Evolutionary conservation across 2,888 invertebrate genomes (phyloP), one percentile per base, ranked within the genome.

Genomic region (Orchesellides sinensis): DNA sequence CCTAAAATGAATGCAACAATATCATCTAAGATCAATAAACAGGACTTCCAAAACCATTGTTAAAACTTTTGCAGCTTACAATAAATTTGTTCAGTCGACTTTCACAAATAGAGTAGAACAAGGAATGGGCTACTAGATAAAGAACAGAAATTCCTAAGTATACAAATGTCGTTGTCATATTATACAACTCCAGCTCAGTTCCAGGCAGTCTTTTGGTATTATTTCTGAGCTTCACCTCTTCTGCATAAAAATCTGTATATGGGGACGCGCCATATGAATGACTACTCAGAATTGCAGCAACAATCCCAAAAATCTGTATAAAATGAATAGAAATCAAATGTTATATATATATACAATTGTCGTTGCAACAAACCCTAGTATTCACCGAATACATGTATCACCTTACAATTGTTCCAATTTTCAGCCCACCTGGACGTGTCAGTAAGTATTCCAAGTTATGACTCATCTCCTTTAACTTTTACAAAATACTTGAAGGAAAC

Each of bases 11-110:
- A 2, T 5, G 10, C 2, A 40, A 40, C 2, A 40, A 40, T n/a
- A n/a, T n/a, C n/a, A n/a, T n/a, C n/a, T n/a, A n/a, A n/a, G n/a
- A n/a, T n/a, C n/a, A n/a, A n/a, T n/a, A n/a, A n/a, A n/a, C n/a
- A n/a, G n/a, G n/a, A n/a, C n/a, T 2, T 8, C 10, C 40, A 40
- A 40, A 40, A 5, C 10, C 10, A 32, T 32, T 32, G 32, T 32
- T 6, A 10, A 32, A 32, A 32, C 6, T 6, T 32, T 32, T 32
- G 25, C 4, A 47, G n/a, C 32, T 73, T 66, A 75, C 75, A 35
- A 66, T 21, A 25, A 75, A 66, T 32, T 75, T 75, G 45, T 75
- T 75, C 14, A 65, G 56, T 10, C 75, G 75, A 75, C 75, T 75
- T 75, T 75, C 66, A 32, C 52, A 40, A 40, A 75, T 54, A 2